These are phyloP conservation scores for Emesis castigata DNA, from an alignment of 2,888 invertebrate genomes.

Conservation along the genomic window DNA sequence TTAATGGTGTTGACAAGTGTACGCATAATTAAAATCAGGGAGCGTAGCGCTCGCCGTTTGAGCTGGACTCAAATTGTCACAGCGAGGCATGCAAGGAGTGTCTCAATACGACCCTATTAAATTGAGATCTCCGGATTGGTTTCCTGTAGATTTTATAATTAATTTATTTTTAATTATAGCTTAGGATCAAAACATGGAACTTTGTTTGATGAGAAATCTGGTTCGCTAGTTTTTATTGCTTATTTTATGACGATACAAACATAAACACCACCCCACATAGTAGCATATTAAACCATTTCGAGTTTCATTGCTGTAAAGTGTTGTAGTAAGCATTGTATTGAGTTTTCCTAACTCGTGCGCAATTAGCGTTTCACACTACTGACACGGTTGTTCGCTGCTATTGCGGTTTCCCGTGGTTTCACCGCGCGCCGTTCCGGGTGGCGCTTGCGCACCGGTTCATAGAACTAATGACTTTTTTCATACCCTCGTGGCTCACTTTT, in stretches of 20 bases:
- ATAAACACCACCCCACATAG: neutral
- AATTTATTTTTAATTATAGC: constrained; percentile 87
- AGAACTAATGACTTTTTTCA: constrained; percentile 79
- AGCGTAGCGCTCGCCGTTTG: constrained; percentile 84
- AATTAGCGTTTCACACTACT: constrained; percentile 88
- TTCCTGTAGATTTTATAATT: constrained; percentile 87
- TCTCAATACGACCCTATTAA: constrained; percentile 81
- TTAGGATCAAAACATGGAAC: constrained; percentile 83
- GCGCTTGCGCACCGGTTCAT: constrained; percentile 82
- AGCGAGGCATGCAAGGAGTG: constrained; percentile 84
- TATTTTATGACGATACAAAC: neutral
- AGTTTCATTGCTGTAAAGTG: constrained; percentile 18
- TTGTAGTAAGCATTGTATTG: constrained; percentile 47
- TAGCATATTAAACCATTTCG: neutral
- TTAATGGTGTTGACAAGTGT: constrained; percentile 75
- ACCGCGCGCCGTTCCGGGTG: constrained; percentile 86
- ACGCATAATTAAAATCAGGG: constrained; percentile 77
- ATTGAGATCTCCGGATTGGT: constrained; percentile 87
- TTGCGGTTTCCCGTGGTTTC: constrained; percentile 88
- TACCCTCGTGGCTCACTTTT: constrained; percentile 74
- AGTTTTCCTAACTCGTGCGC: constrained; percentile 78
- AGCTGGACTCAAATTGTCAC: constrained; percentile 86
- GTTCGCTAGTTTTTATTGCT: constrained; percentile 78
- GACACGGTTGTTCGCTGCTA: constrained; percentile 86
- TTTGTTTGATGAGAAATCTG: constrained; percentile 80